Evolutionary conservation across 1,140 invertebrate genomes (phyloP).

Genomic region (Atta texana): DNA sequence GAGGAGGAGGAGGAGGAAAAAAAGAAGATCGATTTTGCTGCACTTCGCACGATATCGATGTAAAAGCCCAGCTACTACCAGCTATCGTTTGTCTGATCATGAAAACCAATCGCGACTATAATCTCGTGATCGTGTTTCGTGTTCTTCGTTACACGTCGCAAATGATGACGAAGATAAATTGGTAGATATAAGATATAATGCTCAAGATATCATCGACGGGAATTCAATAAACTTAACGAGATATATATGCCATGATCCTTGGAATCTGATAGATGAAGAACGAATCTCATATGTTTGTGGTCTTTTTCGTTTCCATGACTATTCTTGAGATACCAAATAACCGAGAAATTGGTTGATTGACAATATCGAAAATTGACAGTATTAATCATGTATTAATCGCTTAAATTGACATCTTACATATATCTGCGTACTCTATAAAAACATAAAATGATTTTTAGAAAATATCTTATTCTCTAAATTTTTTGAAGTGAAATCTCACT

Average conservation of each 20-base stretch:
- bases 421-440: too few species aligned
- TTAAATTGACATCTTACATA: too few species aligned
- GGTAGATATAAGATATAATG: neutral
- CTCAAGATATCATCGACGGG: neutral
- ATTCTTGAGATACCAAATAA: neutral
- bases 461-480: too few species aligned
- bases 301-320: neutral
- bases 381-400: too few species aligned
- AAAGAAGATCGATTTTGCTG: slow-evolving; percentile 31
- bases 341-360: neutral
- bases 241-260: slow-evolving; percentile 2
- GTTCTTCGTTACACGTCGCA: neutral
- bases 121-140: neutral
- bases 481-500: too few species aligned
- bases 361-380: too few species aligned
- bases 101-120: slow-evolving; percentile 6
- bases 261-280: slow-evolving; percentile 13
- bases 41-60: slow-evolving; percentile 25
- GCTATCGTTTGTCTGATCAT: slow-evolving; percentile 4
- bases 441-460: too few species aligned
- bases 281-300: neutral
- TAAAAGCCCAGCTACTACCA: neutral
- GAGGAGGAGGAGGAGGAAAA: neutral
- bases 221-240: neutral
- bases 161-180: neutral